These are phyloP conservation scores for Clupea harengus DNA, from an alignment of 2,113 vertebrate genomes.

Conservation along the genomic window DNA sequence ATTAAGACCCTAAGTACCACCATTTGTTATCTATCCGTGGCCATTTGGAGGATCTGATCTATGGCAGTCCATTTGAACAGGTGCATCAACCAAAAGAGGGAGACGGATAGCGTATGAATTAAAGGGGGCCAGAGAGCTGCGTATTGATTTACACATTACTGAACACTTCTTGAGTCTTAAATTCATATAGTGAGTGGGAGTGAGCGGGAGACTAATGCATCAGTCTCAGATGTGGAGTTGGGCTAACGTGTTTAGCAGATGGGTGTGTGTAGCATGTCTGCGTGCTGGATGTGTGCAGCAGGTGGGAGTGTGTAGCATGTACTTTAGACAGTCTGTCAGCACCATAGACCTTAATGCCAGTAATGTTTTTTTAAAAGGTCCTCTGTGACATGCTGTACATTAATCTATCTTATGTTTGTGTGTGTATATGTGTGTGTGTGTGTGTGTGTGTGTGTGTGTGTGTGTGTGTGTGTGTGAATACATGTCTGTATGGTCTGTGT, in stretches of 20 bases:
- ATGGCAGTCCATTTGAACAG: slow-evolving; percentile 2
- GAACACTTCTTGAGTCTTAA: not conserved
- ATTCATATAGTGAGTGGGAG: not conserved
- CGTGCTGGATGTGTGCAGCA: not conserved
- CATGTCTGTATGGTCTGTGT: too few species aligned
- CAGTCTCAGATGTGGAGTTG: not conserved
- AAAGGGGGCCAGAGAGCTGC: not conserved
- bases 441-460: too few species aligned
- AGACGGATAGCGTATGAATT: not conserved
- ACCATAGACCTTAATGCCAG: not conserved
- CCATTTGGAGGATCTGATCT: not conserved
- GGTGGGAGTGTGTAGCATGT: not conserved
- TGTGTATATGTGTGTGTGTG: not conserved
- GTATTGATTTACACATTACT: not conserved
- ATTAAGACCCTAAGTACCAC: not conserved
- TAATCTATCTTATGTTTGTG: not conserved
- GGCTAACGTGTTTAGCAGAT: not conserved
- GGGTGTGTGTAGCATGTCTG: not conserved
- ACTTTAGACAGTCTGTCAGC: not conserved
- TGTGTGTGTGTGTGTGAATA: too few species aligned
- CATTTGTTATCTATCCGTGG: not conserved
- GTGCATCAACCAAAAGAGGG: not conserved
- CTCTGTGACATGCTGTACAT: too few species aligned
- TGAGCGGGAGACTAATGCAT: not conserved
- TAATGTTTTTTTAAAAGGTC: not conserved